A percentile compares a stretch with the other conserved stretches of the same genome.
Evolutionary conservation across 2,113 vertebrate species (phyloP).

Genomic region (Anoura caudifer): DNA sequence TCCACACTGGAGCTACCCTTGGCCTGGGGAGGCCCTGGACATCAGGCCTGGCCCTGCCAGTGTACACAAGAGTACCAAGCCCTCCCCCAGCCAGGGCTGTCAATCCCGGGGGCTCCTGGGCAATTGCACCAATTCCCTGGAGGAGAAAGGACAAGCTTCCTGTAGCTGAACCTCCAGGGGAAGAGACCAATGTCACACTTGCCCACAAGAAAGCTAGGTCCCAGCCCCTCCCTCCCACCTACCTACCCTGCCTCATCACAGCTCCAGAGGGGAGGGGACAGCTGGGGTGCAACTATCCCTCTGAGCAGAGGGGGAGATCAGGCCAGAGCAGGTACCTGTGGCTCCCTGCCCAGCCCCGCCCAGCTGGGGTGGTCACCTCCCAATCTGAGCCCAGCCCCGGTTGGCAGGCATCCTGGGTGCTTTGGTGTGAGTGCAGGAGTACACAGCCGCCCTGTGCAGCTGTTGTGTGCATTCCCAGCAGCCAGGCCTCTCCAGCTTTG

Average conservation of each 20-base stretch:
- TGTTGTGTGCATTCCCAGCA: not conserved
- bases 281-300: not conserved
- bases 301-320: not conserved
- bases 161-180: not conserved
- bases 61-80: not conserved
- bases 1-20: not conserved
- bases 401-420: too few relatives aligned
- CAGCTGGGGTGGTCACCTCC: too few relatives aligned
- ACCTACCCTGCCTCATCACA: not conserved
- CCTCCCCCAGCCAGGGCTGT: not conserved
- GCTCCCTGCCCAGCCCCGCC: not conserved
- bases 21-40: not conserved
- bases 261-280: not conserved
- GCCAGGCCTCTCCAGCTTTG: constrained; percentile 28
- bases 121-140: not conserved
- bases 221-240: too few relatives aligned
- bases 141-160: not conserved
- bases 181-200: not conserved
- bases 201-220: fast-evolving
- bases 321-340: not conserved
- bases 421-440: too few relatives aligned
- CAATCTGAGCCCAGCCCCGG: too few relatives aligned
- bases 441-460: not conserved
- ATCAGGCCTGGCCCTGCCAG: too few relatives aligned
- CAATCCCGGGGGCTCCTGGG: not conserved